Evolutionary conservation across 1,140 invertebrate genomes (phyloP).

Genomic region (Cataglyphis hispanica): DNA sequence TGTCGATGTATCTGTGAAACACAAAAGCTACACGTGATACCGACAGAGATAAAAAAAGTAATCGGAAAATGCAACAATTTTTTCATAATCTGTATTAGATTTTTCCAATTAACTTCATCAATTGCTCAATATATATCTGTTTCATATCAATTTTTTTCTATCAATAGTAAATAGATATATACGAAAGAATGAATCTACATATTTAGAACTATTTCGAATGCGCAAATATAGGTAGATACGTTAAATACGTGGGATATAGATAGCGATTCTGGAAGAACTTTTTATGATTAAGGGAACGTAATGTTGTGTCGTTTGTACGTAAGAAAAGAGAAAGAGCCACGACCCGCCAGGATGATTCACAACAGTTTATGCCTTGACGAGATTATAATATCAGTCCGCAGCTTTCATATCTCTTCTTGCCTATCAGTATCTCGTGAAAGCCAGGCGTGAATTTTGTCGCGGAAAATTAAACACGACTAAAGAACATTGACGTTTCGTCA

Average conservation of each 20-base stretch:
- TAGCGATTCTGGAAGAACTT: slow-evolving; percentile 52
- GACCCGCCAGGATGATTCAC: slow-evolving; percentile 47
- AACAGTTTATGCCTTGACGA: slow-evolving; percentile 31
- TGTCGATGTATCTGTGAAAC: neutral
- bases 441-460: slow-evolving; percentile 6
- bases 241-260: slow-evolving; percentile 69
- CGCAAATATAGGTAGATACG: slow-evolving; percentile 61
- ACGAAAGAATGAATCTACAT: slow-evolving; percentile 62
- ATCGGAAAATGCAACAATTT: slow-evolving; percentile 20
- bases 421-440: slow-evolving; percentile 14
- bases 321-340: neutral
- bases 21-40: slow-evolving; percentile 9
- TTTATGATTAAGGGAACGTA: neutral
- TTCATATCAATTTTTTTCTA: neutral
- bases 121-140: neutral
- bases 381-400: slow-evolving; percentile 56
- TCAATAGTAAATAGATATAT: slow-evolving; percentile 43
- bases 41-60: slow-evolving; percentile 15
- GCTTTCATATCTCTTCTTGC: slow-evolving; percentile 25
- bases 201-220: slow-evolving; percentile 72
- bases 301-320: neutral
- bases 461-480: slow-evolving; percentile 7
- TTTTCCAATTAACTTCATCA: slow-evolving; percentile 1
- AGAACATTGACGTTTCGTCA: neutral
- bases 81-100: neutral